phyloP scores from a whole-genome alignment of 2,797 vertebrate species.

The Anableps anableps region DNA sequence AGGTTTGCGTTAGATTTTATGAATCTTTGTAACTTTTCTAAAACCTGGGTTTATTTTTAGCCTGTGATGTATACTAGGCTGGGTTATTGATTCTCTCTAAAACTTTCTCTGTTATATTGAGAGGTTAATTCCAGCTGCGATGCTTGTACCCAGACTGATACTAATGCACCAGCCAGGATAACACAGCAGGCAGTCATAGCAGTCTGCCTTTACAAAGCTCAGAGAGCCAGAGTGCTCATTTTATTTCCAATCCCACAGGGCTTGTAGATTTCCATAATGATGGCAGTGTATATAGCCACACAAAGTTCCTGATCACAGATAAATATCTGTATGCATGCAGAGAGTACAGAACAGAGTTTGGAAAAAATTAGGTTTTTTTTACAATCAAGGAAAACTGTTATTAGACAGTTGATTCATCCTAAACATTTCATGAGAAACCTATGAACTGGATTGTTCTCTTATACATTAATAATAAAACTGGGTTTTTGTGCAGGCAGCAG shows the following conservation, averaged over 20 bases:
- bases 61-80: conserved; percentile 21
- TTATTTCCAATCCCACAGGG: conserved; percentile 10
- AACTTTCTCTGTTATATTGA: conserved; percentile 41
- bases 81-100: conserved; percentile 53
- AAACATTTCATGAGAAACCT: background rate
- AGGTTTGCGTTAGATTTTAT: background rate
- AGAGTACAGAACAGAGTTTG: background rate
- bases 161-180: conserved; percentile 54
- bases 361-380: background rate
- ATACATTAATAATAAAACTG: background rate
- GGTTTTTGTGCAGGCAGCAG: background rate
- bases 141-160: conserved; percentile 54
- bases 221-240: conserved; percentile 17
- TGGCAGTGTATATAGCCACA: background rate
- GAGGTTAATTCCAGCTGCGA: conserved; percentile 61
- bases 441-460: background rate
- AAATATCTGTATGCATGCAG: background rate
- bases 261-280: conserved; percentile 5
- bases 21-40: conserved; percentile 20
- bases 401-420: background rate
- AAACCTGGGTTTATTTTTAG: conserved; percentile 5
- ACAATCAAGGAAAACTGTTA: background rate
- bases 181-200: conserved; percentile 43
- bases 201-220: conserved; percentile 32
- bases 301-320: background rate